Evolutionary conservation across 2,888 invertebrate genomes (phyloP), one percentile per base, ranked within the genome.

Genomic region (Calameuta idolon): DNA sequence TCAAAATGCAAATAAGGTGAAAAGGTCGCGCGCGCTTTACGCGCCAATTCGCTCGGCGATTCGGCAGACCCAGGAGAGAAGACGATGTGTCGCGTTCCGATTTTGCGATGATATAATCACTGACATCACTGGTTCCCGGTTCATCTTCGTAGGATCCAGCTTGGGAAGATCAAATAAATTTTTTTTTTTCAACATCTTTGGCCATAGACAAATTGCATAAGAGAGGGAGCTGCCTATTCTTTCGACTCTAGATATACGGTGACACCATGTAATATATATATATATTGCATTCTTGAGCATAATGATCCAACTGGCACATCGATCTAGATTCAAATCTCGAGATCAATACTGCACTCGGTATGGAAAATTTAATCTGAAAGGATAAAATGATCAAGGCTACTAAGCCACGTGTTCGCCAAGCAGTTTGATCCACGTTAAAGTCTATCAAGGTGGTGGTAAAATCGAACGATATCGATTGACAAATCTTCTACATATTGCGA

Each of bases 1-100:
- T 73, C 82, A 80, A 83, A 82, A 87, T 86, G 86, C 81, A 86
- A 86, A 86, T 86, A 81, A 86, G 78, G 87, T 83, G 87, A 86
- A 87, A 86, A 85, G 78, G 78, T 76, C 77, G 75, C 77, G 75
- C 77, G 74, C 34, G 81, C 73, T 69, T 73, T 69, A 40, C 71
- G 76, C 74, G 74, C 73, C 69, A 15, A 55, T 55, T 35, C 69
- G 69, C 69, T 74, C 37, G 55, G 34, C 33, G 69, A 40, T 34
- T 71, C 31, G 76, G 34, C 81, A 77, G 80, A 3, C 35, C 81
- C 83, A 78, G 81, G 83, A 80, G 79, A 81, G 35, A 40, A 73
- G 73, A 74, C 68, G 82, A 83, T 55, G 71, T 73, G 73, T 15
- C 74, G 77, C 77, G 69, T 78, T 82, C 71, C 76, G 69, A 77